A percentile compares a stretch with the other conserved stretches of the same genome.
These are phyloP conservation scores for Temnothorax ravouxi DNA, from an alignment of 2,888 invertebrate genomes.

Conservation along the genomic window DNA sequence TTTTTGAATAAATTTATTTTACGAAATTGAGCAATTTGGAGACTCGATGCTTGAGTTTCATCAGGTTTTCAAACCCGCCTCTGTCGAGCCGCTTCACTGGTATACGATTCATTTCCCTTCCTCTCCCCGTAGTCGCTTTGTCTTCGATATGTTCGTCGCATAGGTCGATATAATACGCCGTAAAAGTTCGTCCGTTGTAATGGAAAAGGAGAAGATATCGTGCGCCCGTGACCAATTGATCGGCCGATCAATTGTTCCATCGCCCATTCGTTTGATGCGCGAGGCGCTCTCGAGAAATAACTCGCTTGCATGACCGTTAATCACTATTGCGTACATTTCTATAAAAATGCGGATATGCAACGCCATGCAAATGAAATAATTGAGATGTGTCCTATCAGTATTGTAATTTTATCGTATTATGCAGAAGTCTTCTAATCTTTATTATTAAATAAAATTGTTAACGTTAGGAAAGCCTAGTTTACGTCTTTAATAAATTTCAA, in stretches of 20 bases:
- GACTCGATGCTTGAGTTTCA: not conserved
- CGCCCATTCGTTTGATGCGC: conserved; percentile 34
- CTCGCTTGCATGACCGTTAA: conserved; percentile 48
- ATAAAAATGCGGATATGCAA: conserved; percentile 43
- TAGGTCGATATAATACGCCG: conserved; percentile 47
- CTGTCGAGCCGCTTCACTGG: conserved; percentile 4
- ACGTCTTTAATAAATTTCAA: not conserved
- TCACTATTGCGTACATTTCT: conserved; percentile 45
- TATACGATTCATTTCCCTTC: conserved; percentile 7
- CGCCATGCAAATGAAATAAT: conserved; percentile 29
- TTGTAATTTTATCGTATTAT: not conserved
- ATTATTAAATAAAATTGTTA: conserved; percentile 8
- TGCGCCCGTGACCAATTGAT: conserved; percentile 55
- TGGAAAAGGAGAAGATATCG: conserved; percentile 43
- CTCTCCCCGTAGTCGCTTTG: conserved; percentile 16
- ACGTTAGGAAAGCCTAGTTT: conserved; percentile 1
- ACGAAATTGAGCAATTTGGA: not conserved
- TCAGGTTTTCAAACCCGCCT: not conserved
- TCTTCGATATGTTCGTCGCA: conserved; percentile 26
- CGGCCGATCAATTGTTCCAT: conserved; percentile 52
- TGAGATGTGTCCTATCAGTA: conserved; percentile 19
- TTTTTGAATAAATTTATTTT: not conserved
- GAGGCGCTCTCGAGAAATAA: conserved; percentile 36
- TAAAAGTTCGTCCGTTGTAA: conserved; percentile 42
- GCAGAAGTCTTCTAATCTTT: not conserved